phyloP scores from a whole-genome alignment of 2,888 invertebrate species.

The Pseudanteris insignis region DNA sequence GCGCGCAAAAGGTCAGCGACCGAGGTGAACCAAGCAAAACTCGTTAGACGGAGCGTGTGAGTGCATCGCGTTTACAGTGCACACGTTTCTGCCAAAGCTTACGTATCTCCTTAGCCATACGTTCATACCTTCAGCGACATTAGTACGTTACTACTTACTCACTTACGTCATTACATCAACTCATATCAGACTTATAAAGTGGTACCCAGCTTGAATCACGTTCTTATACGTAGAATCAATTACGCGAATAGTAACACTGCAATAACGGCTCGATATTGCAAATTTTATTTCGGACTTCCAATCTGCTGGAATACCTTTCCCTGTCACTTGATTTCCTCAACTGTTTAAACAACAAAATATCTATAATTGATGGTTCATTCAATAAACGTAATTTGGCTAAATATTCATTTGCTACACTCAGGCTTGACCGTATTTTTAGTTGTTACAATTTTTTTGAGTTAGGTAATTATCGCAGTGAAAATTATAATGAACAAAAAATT shows the following conservation, averaged over 20 bases:
- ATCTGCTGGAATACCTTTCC: too few relatives aligned
- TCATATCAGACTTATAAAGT: constrained; percentile 37
- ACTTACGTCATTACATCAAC: constrained; percentile 36
- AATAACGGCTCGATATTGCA: constrained; percentile 9
- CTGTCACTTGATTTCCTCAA: constrained; percentile 2
- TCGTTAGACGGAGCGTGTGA: constrained; percentile 41
- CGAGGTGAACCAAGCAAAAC: constrained; percentile 42
- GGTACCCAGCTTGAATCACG: constrained; percentile 30
- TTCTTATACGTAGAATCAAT: constrained; percentile 28
- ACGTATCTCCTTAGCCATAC: constrained; percentile 20
- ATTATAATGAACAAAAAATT: too few relatives aligned
- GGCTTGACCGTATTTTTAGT: too few relatives aligned
- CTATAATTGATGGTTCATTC: too few relatives aligned
- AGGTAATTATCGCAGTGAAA: too few relatives aligned
- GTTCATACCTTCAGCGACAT: constrained; percentile 18
- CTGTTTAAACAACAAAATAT: too few relatives aligned
- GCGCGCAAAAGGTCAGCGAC: constrained; percentile 37
- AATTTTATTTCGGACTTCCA: constrained; percentile 15
- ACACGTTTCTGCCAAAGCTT: constrained; percentile 37
- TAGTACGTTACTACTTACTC: constrained; percentile 31
- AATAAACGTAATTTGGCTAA: too few relatives aligned
- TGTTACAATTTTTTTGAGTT: too few relatives aligned
- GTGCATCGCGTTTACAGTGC: constrained; percentile 38
- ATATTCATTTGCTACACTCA: too few relatives aligned
- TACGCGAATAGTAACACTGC: constrained; percentile 20